Evolutionary conservation across 2,888 invertebrate species (phyloP), one percentile per base, ranked within the genome.

Genomic region (Dermolepida albohirtum): DNA sequence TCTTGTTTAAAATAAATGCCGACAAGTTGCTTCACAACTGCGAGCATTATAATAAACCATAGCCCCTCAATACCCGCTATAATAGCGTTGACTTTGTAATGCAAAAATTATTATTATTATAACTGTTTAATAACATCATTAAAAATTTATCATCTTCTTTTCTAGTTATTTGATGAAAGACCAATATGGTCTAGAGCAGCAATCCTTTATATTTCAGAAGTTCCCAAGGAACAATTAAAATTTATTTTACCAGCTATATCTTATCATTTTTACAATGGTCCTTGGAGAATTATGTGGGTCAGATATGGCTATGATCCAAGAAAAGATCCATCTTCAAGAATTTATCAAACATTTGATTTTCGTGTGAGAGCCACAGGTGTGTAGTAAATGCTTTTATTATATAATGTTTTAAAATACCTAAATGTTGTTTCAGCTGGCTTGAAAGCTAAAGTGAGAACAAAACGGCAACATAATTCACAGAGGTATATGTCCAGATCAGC

Each of bases 231-330:
- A 11, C 88, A 89, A 63, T 77, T 95, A 0, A 96, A 93, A 82
- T 86, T 89, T 66, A 86, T 97, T 11, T 85, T 97, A 68, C 96
- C 98, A 0, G 89, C 91, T 27, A 84, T 95, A 2, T 94, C 95
- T 0, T 93, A 94, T 80, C 95, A 95, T 80, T 94, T 93, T 82
- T 86, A 88, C 64, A 92, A 90, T 70, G 98, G 99, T 0, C 98
- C 97, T 0, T 99, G 97, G 96, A 87, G 96, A 72, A 89, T 91
- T 63, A 88, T 94, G 80, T 99, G 98, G 94, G 91, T 95, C 0
- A 89, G 87, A 75, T 91, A 92, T 77, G 97, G 97, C 0, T 98
- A 95, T 79, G 97, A 99, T 84, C 98, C 98, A 0, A 87, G 95
- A 27, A 90, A 89, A 74, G 90, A 95, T 71, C 90, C 92, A 4